Evolutionary conservation across 2,888 invertebrate genomes (phyloP), one percentile per base, ranked within the genome.

Genomic region (Eristalis arbustorum): DNA sequence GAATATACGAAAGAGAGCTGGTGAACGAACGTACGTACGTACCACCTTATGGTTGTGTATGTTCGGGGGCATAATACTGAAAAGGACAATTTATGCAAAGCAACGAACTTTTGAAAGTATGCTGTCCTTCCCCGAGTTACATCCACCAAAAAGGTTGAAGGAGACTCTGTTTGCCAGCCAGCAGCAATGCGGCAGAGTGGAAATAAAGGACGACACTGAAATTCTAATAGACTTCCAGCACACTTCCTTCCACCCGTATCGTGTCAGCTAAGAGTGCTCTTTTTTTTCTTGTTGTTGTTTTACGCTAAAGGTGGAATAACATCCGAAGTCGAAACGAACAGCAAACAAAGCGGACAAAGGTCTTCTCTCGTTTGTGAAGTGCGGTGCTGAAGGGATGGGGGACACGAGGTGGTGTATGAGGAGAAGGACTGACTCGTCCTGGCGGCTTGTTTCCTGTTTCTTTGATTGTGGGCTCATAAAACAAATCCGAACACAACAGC

Each of bases 31-130:
- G 59, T 23, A 59, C 25, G 23, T 49, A 18, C 49, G 8, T n/a
- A 18, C 18, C 49, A 18, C 18, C 49, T 18, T 49, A 49, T 49
- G 49, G 18, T 49, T 49, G 25, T 59, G 23, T 25, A 23, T 59
- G 25, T 25, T 61, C 22, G 25, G 62, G 34, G 56, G 28, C 23
- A 42, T 49, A 76, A 77, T 23, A 62, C 72, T 83, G 83, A 75
- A 87, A 87, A 87, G 87, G 87, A 87, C 83, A 83, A 87, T 87
- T 87, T 87, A 87, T 87, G 87, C 78, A 87, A 83, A 87, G 78
- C 83, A 87, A 87, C 78, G 87, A 87, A 83, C 83, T 83, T 78
- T 78, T 10, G 62, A 71, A 67, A 80, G 71, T 79, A 79, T 40
- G 49, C 69, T 79, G 75, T 63, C 72, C 67, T 68, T 71, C 67